phyloP scores from a whole-genome alignment of 2,113 vertebrate genomes.

The Carollia perspicillata region DNA sequence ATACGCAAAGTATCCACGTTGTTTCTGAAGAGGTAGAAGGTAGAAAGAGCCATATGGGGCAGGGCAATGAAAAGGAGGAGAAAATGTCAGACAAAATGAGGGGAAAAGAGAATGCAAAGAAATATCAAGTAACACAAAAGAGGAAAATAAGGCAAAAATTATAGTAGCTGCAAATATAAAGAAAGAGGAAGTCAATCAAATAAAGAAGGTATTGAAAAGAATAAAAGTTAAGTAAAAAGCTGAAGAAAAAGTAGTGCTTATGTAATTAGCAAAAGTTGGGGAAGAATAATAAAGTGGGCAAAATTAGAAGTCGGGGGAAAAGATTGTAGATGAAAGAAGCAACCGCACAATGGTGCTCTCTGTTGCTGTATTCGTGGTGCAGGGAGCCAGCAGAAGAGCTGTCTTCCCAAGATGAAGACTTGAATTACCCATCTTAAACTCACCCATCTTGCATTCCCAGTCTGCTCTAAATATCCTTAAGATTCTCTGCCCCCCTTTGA shows the following conservation, averaged over 20 bases:
- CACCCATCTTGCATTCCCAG: not conserved
- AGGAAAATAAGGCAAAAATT: constrained; percentile 8
- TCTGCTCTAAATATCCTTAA: not conserved
- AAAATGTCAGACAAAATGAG: not conserved
- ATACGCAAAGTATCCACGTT: not conserved
- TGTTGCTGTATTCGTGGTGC: not conserved
- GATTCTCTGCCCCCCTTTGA: too few relatives aligned
- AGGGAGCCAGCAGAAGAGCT: not conserved
- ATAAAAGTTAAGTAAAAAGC: not conserved
- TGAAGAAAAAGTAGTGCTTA: not conserved
- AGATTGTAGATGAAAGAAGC: not conserved
- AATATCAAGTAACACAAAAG: not conserved
- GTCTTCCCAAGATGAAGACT: not conserved
- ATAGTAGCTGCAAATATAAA: not conserved
- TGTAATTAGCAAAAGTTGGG: not conserved
- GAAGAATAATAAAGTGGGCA: not conserved
- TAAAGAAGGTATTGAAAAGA: not conserved
- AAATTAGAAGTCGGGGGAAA: not conserved
- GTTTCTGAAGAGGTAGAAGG: not conserved
- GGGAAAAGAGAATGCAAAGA: not conserved
- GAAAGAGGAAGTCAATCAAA: not conserved
- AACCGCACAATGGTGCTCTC: not conserved
- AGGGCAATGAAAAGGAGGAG: not conserved
- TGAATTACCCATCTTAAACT: not conserved
- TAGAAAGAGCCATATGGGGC: not conserved